Base-by-base conservation (phyloP, 2,113 vertebrate species). In the Corynorhinus townsendii region DNA sequence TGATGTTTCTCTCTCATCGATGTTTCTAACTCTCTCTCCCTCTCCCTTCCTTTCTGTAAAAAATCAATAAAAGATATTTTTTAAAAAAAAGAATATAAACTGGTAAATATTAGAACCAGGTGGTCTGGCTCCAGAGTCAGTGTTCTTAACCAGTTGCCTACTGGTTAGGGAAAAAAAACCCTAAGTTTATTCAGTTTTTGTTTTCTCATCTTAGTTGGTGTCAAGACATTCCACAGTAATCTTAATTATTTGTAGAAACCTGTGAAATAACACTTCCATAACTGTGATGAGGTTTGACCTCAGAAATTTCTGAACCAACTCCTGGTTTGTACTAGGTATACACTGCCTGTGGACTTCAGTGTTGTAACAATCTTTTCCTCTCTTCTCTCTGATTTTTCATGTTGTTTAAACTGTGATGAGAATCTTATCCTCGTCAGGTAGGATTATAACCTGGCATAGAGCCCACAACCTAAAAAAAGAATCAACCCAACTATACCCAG, bases 361-460 rank as follows among this genome's bases (percentile, higher is more conserved):
- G 20, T 49, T 66, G 17, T n/a, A 81, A n/a, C 45, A 77, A 40
- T 33, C 26, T 68, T 88, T 69, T 94, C 45, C 62, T 89, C 19
- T 91, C 15, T 83, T 59, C n/a, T 95, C 28, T 73, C 62, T 86
- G 79, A 93, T 89, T 4, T 89, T 79, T 95, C 49, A 77, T 88
- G 7, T 80, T 81, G 4, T 86, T 68, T 93, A 92, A 91, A 83
- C 56, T 62, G 22, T 47, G 43, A 59, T 76, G 28, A 94, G 33
- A 90, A 45, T 87, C 35, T 64, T 91, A 1, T 76, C 69, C 95
- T 90, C 73, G 47, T 89, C 73, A 73, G 33, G 22, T 89, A 68
- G n/a, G 35, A 85, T 94, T 93, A 62, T 85, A 95, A 95, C 40
- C 73, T 93, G 66, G 52, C 30, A 43, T 45, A 92, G 49, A 69